Evolutionary conservation across 2,113 vertebrate genomes (phyloP).

Genomic region (Anthoscopus minutus): DNA sequence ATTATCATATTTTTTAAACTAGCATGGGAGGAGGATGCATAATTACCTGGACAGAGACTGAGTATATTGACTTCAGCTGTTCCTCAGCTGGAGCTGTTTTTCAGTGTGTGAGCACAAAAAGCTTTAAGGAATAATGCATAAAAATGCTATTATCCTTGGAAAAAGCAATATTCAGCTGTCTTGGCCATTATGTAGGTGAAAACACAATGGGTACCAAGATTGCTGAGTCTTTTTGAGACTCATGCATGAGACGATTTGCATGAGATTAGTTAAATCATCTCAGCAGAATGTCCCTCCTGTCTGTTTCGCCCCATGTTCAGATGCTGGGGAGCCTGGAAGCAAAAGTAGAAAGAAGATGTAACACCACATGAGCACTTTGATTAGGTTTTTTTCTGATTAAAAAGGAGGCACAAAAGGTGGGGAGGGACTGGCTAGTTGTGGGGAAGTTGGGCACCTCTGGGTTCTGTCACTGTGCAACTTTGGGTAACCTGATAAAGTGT

Average conservation of each 20-base stretch:
- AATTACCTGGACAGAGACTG: background rate
- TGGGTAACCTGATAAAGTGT: background rate
- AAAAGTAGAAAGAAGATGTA: background rate
- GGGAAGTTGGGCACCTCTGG: background rate
- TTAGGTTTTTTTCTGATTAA: background rate
- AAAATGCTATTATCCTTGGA: slow-evolving; percentile 18
- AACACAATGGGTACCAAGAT: background rate
- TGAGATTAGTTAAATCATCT: slow-evolving; percentile 15
- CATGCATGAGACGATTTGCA: background rate
- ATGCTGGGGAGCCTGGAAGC: background rate
- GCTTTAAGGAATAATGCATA: slow-evolving; percentile 15
- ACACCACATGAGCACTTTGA: background rate
- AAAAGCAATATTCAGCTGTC: background rate
- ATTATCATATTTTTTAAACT: background rate
- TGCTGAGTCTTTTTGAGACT: background rate
- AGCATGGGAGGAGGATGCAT: background rate
- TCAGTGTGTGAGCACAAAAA: background rate
- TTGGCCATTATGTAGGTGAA: slow-evolving; percentile 12
- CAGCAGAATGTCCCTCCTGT: background rate
- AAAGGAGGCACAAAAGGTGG: background rate
- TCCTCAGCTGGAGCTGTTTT: slow-evolving; percentile 1
- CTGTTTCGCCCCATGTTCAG: background rate
- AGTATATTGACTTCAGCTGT: background rate
- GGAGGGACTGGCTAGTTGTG: background rate
- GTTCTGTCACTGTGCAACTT: background rate